Evolutionary conservation across 2,113 vertebrate species (phyloP).

Genomic region (Epinephelus cyanopodus): DNA sequence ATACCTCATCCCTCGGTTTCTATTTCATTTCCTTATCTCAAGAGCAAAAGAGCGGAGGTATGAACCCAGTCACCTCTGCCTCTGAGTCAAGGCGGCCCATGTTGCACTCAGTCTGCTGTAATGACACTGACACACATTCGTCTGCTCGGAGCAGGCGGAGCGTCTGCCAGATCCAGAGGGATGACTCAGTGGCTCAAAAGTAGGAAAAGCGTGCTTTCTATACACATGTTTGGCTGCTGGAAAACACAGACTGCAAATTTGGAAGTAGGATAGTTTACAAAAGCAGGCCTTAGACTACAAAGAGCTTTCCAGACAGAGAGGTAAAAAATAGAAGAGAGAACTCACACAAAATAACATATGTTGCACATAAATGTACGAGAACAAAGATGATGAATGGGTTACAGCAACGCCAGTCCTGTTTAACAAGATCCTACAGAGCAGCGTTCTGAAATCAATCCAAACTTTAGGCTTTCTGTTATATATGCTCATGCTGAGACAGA

Average conservation of each 20-base stretch:
- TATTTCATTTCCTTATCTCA: constrained; percentile 41
- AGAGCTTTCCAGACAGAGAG: constrained; percentile 15
- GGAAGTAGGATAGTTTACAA: constrained; percentile 33
- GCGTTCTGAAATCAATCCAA: neutral
- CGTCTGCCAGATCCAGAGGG: constrained; percentile 14
- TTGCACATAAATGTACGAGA: constrained; percentile 1
- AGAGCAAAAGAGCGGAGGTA: neutral
- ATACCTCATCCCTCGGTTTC: constrained; percentile 7
- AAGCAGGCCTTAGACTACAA: neutral
- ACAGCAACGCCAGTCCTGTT: neutral
- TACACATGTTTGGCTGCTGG: constrained; percentile 28
- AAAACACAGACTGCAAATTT: constrained; percentile 27
- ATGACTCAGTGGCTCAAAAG: constrained; percentile 38
- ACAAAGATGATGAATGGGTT: neutral
- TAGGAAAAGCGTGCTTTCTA: constrained; percentile 3
- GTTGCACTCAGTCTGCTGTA: constrained; percentile 10
- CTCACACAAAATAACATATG: constrained; percentile 6
- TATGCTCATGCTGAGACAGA: neutral
- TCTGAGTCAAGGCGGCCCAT: neutral
- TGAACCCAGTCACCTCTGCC: constrained; percentile 37
- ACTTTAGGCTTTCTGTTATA: neutral
- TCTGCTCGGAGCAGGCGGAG: constrained; percentile 20
- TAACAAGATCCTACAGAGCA: neutral
- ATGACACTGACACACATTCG: constrained; percentile 48
- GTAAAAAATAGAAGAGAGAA: neutral